phyloP scores from a whole-genome alignment of 2,888 invertebrate genomes.

The Stegophylla sp. region DNA sequence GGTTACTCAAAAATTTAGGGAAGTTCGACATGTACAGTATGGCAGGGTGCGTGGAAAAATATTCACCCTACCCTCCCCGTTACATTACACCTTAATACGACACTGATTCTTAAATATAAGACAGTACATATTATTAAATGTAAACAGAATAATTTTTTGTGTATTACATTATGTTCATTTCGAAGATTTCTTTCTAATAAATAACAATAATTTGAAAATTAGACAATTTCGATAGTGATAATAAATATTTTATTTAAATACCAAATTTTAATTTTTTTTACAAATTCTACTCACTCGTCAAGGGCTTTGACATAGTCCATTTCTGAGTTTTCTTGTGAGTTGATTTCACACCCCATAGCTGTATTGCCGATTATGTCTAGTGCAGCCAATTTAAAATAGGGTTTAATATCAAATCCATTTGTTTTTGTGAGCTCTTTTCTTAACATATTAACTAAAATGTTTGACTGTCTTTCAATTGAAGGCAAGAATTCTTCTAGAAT shows the following conservation, averaged over 20 bases:
- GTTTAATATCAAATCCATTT: slow-evolving; percentile 64
- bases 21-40: too few species aligned
- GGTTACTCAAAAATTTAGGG: too few species aligned
- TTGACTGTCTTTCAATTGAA: slow-evolving; percentile 62
- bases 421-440: slow-evolving; percentile 63
- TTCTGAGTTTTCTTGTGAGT: slow-evolving; percentile 65
- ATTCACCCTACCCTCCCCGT: too few species aligned
- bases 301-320: slow-evolving; percentile 66
- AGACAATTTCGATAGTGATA: not conserved
- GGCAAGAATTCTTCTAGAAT: slow-evolving; percentile 64
- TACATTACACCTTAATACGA: too few species aligned
- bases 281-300: slow-evolving; percentile 64
- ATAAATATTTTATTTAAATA: too few species aligned
- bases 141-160: too few species aligned
- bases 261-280: too few species aligned
- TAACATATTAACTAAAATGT: slow-evolving; percentile 64
- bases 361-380: slow-evolving; percentile 65
- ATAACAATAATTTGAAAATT: not conserved
- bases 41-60: too few species aligned
- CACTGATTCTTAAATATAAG: too few species aligned
- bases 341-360: slow-evolving; percentile 66
- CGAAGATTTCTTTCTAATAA: too few species aligned
- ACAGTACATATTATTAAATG: too few species aligned
- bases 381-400: slow-evolving; percentile 64
- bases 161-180: too few species aligned